Conservation (phyloP, 2,113 vertebrate genomes). For the Chrysochloris asiatica region DNA sequence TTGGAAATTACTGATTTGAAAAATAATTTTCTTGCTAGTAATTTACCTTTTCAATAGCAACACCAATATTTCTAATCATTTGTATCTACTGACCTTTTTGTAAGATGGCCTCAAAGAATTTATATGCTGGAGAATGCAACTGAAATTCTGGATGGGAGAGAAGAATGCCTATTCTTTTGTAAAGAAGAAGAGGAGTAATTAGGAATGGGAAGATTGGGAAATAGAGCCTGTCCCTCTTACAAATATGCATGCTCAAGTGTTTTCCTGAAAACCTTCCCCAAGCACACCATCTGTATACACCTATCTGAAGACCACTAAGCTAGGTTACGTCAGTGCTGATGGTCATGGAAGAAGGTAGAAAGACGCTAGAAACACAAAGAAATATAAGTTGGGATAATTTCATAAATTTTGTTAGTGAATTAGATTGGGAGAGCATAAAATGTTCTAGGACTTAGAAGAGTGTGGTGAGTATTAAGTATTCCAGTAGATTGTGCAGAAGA, state of each 20-base stretch:
- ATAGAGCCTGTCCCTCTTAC: neutral
- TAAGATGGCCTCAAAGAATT: neutral
- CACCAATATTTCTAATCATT: neutral
- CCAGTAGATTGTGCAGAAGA: neutral
- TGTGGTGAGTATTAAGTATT: neutral
- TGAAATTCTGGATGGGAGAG: neutral
- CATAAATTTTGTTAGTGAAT: neutral
- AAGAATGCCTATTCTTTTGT: neutral
- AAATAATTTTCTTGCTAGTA: conserved; percentile 3
- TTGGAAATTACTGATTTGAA: neutral
- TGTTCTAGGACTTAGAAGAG: neutral
- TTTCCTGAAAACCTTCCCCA: neutral
- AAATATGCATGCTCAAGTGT: neutral
- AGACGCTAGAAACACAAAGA: neutral
- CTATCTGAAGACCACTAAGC: neutral
- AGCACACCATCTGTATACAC: neutral
- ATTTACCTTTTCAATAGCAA: neutral
- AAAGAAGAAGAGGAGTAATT: neutral
- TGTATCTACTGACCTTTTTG: too few species aligned
- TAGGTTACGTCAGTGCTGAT: neutral
- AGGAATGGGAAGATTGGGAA: neutral
- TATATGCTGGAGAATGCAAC: neutral
- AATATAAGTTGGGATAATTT: neutral
- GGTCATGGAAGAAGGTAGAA: neutral
- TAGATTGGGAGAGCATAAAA: neutral